phyloP scores from a whole-genome alignment of 2,888 invertebrate species.

The Thalpophila matura region DNA sequence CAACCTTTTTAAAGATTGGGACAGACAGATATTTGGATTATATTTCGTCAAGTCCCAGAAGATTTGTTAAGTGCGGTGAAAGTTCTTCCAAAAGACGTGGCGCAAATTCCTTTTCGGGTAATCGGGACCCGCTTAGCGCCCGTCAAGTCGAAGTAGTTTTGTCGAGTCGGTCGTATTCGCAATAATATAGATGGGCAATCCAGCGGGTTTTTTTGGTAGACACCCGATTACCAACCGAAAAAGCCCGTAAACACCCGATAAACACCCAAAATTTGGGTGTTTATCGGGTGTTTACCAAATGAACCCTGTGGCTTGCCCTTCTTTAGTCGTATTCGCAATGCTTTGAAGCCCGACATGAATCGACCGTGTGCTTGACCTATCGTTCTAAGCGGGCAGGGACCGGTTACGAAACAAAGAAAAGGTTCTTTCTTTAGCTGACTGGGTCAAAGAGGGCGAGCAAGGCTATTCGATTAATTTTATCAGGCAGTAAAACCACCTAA shows the following conservation, averaged over 20 bases:
- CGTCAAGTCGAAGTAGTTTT: constrained; percentile 37
- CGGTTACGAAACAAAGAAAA: constrained; percentile 42
- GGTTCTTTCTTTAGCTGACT: constrained; percentile 44
- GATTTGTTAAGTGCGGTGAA: constrained; percentile 31
- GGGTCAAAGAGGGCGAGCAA: constrained; percentile 26
- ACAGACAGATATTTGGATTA: constrained; percentile 18
- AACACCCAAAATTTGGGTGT: no score
- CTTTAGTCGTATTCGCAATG: constrained; percentile 15
- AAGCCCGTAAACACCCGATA: no score
- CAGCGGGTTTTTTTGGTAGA: no score
- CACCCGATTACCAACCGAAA: no score
- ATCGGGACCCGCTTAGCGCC: constrained; percentile 34
- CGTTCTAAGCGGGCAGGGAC: constrained; percentile 5
- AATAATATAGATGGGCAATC: no score
- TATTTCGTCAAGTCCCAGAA: constrained; percentile 15
- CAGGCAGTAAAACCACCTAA: constrained; percentile 1
- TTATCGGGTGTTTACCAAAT: no score
- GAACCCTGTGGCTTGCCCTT: no score
- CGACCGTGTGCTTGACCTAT: constrained; percentile 39
- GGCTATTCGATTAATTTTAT: constrained; percentile 34
- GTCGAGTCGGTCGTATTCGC: constrained; percentile 10
- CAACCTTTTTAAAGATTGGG: constrained; percentile 3
- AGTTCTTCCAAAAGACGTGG: neutral
- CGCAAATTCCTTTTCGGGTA: constrained; percentile 6
- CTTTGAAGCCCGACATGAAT: constrained; percentile 24